Base-by-base conservation (phyloP, 2,888 invertebrate species). In the Dryocosmus kuriphilus region DNA sequence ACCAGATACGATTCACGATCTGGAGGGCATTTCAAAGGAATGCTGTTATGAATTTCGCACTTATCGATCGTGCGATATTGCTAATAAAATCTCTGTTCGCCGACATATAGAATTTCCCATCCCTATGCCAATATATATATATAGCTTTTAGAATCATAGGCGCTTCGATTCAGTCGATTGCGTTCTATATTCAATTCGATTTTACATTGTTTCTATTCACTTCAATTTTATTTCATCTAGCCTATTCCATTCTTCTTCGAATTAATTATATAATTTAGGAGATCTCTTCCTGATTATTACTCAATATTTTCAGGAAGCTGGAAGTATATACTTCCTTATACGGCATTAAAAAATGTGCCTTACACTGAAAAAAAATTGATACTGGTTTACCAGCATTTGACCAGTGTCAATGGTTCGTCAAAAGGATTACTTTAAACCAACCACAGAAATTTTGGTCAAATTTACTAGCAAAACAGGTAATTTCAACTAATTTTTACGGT, bases 21-120 rank as follows among this genome's bases (percentile, higher is more conserved):
- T 71, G 51, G 30, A 71, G 71, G 30, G 51, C 30, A 71, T 71
- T 71, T 71, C 51, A 71, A 71, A 71, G 71, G 71, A 71, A 71
- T 71, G 71, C 71, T 30, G 71, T 71, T 71, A 71, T 71, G 51
- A 71, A 71, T 71, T 71, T 71, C 2, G 71, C 46, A 51, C 30
- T 71, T 51, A 71, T 71, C 71, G 71, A 71, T 71, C 51, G 51
- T 7, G 19, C 51, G 51, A 71, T 71, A 71, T 71, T 71, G 51
- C 71, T 71, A 71, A 71, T 71, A 71, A 71, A 71, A 71, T 71
- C 51, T 71, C 71, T 30, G 51, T 71, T 71, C 32, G n/a, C 30
- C 51, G 46, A 67, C 16, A 5, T 67, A 19, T 65, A 71, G 71
- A 51, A 71, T 71, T 55, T 51, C 30, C 51, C 27, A 46, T 30